phyloP scores from a whole-genome alignment of 2,888 invertebrate genomes.

The Odontocerum albicorne region DNA sequence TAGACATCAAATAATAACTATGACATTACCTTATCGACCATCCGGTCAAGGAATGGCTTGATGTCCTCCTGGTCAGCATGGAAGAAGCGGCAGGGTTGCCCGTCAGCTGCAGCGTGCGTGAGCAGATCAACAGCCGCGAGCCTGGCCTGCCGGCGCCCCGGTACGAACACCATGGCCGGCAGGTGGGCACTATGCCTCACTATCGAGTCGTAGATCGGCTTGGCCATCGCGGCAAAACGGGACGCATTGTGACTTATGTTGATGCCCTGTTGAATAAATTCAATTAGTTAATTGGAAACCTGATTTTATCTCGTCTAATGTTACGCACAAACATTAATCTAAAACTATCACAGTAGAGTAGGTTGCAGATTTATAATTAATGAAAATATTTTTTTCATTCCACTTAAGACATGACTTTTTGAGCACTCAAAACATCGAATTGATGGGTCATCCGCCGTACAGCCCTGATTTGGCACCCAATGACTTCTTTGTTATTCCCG shows the following conservation, averaged over 20 bases:
- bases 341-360: too few relatives aligned
- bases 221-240: constrained; percentile 95
- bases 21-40: constrained; percentile 83
- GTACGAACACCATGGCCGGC: constrained; percentile 89
- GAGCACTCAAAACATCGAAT: too few relatives aligned
- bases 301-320: too few relatives aligned
- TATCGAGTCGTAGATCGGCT: constrained; percentile 94
- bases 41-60: constrained; percentile 82
- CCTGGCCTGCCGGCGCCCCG: constrained; percentile 86
- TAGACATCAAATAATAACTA: too few relatives aligned
- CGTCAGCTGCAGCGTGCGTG: constrained; percentile 90
- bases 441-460: too few relatives aligned
- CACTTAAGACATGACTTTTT: too few relatives aligned
- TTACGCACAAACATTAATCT: too few relatives aligned
- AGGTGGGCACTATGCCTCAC: constrained; percentile 79
- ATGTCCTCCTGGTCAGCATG: constrained; percentile 86
- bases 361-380: too few relatives aligned
- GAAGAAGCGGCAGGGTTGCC: constrained; percentile 84
- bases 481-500: too few relatives aligned
- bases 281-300: too few relatives aligned
- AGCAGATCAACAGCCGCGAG: constrained; percentile 95
- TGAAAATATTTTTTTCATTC: too few relatives aligned
- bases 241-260: constrained; percentile 98
- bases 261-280: constrained; percentile 79
- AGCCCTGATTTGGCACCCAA: too few relatives aligned